Percentiles rank a stretch among this genome's conserved stretches.
Conservation (phyloP, 2,113 vertebrate species). For the Machaerirhynchus nigripectus region DNA sequence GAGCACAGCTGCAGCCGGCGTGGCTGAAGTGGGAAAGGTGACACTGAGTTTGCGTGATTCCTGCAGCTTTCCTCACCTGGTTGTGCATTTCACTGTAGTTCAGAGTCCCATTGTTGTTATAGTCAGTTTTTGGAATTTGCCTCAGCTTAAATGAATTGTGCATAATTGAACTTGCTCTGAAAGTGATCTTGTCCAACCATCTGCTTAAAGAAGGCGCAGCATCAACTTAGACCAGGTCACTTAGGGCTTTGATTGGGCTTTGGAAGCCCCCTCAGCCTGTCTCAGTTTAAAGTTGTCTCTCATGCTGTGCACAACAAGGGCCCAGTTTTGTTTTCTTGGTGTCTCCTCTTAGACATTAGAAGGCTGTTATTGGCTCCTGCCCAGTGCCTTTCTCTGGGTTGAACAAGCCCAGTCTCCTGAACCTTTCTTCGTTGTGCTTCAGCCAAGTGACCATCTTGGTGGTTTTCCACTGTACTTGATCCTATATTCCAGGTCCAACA, state of each 20-base stretch:
- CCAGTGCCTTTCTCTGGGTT: background rate
- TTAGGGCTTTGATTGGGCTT: background rate
- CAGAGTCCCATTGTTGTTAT: background rate
- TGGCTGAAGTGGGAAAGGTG: background rate
- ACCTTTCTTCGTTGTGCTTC: background rate
- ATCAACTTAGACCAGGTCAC: background rate
- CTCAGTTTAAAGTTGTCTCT: background rate
- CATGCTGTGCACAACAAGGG: background rate
- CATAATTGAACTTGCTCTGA: background rate
- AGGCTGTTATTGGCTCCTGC: background rate
- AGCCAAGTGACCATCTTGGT: background rate
- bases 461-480: background rate
- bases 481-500: background rate
- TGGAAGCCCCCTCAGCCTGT: background rate
- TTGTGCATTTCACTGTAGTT: background rate
- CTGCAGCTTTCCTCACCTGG: background rate
- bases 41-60: background rate
- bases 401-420: background rate
- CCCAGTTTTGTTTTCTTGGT: background rate
- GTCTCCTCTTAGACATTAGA: background rate
- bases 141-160: background rate
- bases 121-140: background rate
- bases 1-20: fast-evolving
- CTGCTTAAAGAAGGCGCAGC: background rate
- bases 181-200: background rate